These are phyloP conservation scores for Echiichthys vipera DNA, from an alignment of 2,797 vertebrate genomes.

Conservation along the genomic window DNA sequence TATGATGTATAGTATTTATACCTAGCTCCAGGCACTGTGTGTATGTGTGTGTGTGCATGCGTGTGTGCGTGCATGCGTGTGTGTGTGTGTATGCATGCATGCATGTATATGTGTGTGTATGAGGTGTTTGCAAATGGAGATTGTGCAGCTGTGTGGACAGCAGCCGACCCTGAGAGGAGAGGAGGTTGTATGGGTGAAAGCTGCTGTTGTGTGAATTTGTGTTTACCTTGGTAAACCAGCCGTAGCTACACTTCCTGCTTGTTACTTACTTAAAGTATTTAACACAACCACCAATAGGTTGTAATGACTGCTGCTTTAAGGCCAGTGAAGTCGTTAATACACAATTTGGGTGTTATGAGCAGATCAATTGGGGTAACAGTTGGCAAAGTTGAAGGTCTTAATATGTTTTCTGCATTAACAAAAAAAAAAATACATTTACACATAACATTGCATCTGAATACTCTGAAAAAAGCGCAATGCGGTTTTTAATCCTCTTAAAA, in stretches of 20 bases:
- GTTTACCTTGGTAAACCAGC: slow-evolving; percentile 77
- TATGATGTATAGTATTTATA: slow-evolving; percentile 81
- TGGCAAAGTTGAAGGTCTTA: background rate
- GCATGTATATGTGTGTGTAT: slow-evolving; percentile 25
- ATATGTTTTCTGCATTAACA: background rate
- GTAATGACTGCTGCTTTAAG: slow-evolving; percentile 41
- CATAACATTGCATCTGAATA: background rate
- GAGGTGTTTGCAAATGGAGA: slow-evolving; percentile 75
- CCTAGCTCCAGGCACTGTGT: slow-evolving; percentile 63
- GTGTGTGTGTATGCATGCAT: slow-evolving; percentile 1
- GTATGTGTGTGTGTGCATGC: slow-evolving; percentile 31
- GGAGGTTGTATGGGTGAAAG: slow-evolving; percentile 72
- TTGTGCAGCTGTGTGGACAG: slow-evolving; percentile 78
- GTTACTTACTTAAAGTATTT: slow-evolving; percentile 68
- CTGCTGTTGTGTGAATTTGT: slow-evolving; percentile 76
- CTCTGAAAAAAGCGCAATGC: background rate
- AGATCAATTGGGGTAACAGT: slow-evolving; percentile 11
- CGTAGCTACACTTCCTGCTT: slow-evolving; percentile 71
- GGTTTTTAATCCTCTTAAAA: background rate
- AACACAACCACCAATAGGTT: slow-evolving; percentile 53
- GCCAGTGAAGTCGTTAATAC: background rate
- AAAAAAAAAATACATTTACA: background rate
- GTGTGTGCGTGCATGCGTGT: slow-evolving; percentile 30
- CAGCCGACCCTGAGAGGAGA: slow-evolving; percentile 57
- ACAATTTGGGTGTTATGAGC: background rate